A percentile compares a stretch with the other conserved stretches of the same genome.
phyloP scores from a whole-genome alignment of 1,140 invertebrate species.

The Saccostrea glomerata region DNA sequence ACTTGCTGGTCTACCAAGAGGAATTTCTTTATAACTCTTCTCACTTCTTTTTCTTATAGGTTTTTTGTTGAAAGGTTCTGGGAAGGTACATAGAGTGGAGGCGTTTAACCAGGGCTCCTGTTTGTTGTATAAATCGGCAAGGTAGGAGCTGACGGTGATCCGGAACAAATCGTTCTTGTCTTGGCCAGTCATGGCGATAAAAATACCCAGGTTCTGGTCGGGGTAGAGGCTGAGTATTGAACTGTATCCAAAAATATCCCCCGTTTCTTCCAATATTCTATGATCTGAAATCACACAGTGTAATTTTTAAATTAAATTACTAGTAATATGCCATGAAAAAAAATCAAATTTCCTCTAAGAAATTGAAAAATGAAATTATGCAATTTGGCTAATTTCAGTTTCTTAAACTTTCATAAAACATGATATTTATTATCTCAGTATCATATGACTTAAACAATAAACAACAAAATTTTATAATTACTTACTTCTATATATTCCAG shows the following conservation, averaged over 20 bases:
- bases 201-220: constrained; percentile 58
- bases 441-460: neutral
- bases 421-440: no score
- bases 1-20: neutral
- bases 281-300: constrained; percentile 51
- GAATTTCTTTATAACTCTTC: neutral
- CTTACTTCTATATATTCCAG: constrained; percentile 51
- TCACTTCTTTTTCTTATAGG: neutral
- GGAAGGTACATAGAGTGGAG: constrained; percentile 61
- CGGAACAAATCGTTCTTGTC: constrained; percentile 55
- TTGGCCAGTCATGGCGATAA: constrained; percentile 60
- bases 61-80: constrained; percentile 51
- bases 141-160: constrained; percentile 58
- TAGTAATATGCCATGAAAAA: neutral
- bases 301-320: neutral
- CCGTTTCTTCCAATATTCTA: constrained; percentile 58
- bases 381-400: no score
- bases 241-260: constrained; percentile 62
- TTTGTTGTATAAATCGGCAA: constrained; percentile 52
- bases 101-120: constrained; percentile 64
- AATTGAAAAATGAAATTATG: no score
- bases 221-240: constrained; percentile 60
- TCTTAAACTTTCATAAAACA: no score
- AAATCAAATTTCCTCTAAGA: no score
- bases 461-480: neutral